These are phyloP conservation scores for Geopemphigus sp. DNA, from an alignment of 1,140 invertebrate genomes.

Conservation along the genomic window DNA sequence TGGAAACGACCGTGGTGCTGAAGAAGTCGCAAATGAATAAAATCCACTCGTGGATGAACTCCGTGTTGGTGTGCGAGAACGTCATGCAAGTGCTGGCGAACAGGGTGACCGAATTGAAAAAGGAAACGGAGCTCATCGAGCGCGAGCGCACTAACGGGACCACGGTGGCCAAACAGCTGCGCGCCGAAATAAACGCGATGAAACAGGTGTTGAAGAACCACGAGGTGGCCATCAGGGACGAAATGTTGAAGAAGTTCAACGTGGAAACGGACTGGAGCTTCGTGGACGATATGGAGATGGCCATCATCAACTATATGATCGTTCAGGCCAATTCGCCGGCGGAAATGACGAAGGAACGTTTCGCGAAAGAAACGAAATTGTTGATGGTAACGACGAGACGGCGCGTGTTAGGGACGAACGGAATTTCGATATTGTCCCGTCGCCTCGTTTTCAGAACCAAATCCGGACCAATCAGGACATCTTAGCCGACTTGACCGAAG, in stretches of 20 bases:
- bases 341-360: background rate
- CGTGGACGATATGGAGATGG: constrained; percentile 31
- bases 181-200: background rate
- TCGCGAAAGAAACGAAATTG: constrained; percentile 16
- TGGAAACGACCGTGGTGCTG: constrained; percentile 16
- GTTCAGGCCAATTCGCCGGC: background rate
- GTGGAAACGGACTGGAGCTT: constrained; percentile 18
- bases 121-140: background rate
- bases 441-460: constrained; percentile 7
- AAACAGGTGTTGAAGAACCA: background rate
- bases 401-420: background rate
- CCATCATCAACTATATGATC: constrained; percentile 34
- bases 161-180: background rate
- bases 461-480: background rate
- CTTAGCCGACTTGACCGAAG: background rate
- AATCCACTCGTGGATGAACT: background rate
- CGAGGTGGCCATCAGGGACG: constrained; percentile 6
- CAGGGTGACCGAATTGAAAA: constrained; percentile 15
- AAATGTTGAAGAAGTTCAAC: constrained; percentile 35
- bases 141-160: background rate
- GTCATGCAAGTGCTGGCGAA: constrained; percentile 16
- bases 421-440: no score
- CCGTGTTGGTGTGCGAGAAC: constrained; percentile 1
- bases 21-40: constrained; percentile 29
- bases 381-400: background rate